Evolutionary conservation across 2,113 vertebrate genomes (phyloP), one percentile per base, ranked within the genome.

Genomic region (Syngnathus floridae): DNA sequence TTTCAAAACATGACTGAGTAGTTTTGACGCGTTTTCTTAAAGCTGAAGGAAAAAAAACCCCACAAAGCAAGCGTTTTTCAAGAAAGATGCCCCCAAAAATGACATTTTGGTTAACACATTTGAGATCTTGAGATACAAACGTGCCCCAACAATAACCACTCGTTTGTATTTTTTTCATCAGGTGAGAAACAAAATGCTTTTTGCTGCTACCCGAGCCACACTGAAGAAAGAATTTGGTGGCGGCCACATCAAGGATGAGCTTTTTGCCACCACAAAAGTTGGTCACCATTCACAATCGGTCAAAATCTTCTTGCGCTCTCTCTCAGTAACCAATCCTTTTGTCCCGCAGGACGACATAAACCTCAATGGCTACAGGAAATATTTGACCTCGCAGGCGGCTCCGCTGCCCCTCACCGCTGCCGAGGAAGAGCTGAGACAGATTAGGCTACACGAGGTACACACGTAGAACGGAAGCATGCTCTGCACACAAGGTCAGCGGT

Each of bases 171-270:
- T 31, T 62, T 49, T 73, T 69, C 6, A 69, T 22, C 77, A 99
- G 97, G 94, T 98, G 87, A 93, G 95, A 72, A 91, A 95, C 21
- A 99, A 99, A 90, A 98, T 98, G 97, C 82, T 98, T 54, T 98
- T 96, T 77, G 97, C 97, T 75, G 97, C 95, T 81, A 98, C 96
- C 57, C 91, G 94, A 87, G 94, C 95, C 72, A 97, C 95, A 2
- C 80, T 99, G 76, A 98, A 97, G 84, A 98, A 98, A 75, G 97
- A 99, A 79, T 99, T 99, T 83, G 96, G 97, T 82, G 94, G 94
- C 14, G 94, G 94, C 12, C 94, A 95, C 85, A 96, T 99, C 80
- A 99, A 97, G 83, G 94, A 98, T 73, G 97, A 99, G 91, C 80
- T 99, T 8, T 99, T 99, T 77, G 94, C 90, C 62, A 98, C 94